Conservation (phyloP, 2,888 invertebrate genomes). For the Steinernema scapterisci region DNA sequence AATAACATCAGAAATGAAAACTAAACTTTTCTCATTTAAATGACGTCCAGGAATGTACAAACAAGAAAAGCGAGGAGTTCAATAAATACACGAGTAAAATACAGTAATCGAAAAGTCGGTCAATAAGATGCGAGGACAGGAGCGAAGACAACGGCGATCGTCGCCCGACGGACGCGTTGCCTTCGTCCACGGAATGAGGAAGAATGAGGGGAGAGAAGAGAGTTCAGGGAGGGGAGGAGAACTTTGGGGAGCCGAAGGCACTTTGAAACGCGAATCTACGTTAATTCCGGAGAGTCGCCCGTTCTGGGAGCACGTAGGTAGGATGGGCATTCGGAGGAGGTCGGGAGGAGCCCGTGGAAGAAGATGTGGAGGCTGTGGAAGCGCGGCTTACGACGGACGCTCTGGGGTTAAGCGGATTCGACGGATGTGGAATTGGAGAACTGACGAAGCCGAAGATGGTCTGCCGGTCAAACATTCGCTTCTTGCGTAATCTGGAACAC, state of each 20-base stretch:
- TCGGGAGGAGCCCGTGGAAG: background rate
- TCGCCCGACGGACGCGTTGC: constrained; percentile 16
- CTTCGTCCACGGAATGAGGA: constrained; percentile 15
- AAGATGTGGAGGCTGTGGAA: background rate
- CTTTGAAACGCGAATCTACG: background rate
- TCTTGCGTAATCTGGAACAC: background rate
- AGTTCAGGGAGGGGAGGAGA: background rate
- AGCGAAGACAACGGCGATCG: constrained; percentile 28
- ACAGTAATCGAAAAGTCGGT: constrained; percentile 18
- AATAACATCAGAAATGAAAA: too few species aligned
- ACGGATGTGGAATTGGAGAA: background rate
- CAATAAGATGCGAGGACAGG: constrained; percentile 28
- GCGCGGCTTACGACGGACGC: background rate
- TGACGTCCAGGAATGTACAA: constrained; percentile 1
- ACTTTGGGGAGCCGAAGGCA: background rate
- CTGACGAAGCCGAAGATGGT: constrained; percentile 26
- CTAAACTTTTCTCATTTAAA: constrained; percentile 4
- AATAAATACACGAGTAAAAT: constrained; percentile 15
- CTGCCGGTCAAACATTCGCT: constrained; percentile 10
- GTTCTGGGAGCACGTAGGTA: background rate
- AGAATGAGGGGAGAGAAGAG: background rate
- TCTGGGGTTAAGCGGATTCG: background rate
- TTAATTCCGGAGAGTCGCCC: background rate
- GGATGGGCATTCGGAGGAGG: background rate
- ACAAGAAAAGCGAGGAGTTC: background rate